A percentile compares a stretch with the other conserved stretches of the same genome.
These are phyloP conservation scores for Osmoderma eremita DNA, from an alignment of 2,888 invertebrate species.

Conservation along the genomic window DNA sequence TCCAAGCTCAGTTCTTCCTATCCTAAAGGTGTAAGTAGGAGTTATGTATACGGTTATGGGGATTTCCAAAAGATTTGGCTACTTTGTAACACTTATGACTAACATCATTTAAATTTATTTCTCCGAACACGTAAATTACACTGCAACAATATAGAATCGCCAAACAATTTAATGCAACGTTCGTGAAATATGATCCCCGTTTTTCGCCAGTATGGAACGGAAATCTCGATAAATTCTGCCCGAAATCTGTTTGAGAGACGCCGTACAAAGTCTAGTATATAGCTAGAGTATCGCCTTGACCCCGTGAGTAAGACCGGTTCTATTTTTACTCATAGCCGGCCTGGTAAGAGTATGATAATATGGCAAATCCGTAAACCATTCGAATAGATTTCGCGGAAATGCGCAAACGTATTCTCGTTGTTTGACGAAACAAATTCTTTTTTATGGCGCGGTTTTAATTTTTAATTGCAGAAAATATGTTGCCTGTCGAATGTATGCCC, in stretches of 20 bases:
- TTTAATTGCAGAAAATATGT: too few species aligned
- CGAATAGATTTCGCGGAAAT: slow-evolving; percentile 14
- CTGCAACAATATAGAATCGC: neutral
- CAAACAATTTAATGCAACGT: neutral
- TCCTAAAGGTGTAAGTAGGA: too few species aligned
- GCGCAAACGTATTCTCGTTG: neutral
- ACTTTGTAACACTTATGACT: slow-evolving; percentile 5
- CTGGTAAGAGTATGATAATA: slow-evolving; percentile 27
- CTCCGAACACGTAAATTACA: slow-evolving; percentile 2
- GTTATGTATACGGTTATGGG: slow-evolving; percentile 5
- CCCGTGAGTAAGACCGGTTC: slow-evolving; percentile 22
- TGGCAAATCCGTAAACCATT: neutral
- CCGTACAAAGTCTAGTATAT: neutral
- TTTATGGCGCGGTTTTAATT: too few species aligned
- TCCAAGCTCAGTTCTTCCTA: too few species aligned
- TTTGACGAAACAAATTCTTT: neutral
- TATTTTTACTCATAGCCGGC: slow-evolving; percentile 19
- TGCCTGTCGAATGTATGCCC: neutral
- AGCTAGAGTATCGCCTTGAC: slow-evolving; percentile 21
- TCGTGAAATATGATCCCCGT: neutral
- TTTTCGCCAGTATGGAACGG: neutral
- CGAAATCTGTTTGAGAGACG: slow-evolving; percentile 7
- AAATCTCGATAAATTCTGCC: slow-evolving; percentile 2
- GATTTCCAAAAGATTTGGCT: slow-evolving; percentile 13
- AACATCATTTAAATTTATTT: slow-evolving; percentile 1